Evolutionary conservation across 2,797 vertebrate species (phyloP).

Genomic region (Brotula barbata): DNA sequence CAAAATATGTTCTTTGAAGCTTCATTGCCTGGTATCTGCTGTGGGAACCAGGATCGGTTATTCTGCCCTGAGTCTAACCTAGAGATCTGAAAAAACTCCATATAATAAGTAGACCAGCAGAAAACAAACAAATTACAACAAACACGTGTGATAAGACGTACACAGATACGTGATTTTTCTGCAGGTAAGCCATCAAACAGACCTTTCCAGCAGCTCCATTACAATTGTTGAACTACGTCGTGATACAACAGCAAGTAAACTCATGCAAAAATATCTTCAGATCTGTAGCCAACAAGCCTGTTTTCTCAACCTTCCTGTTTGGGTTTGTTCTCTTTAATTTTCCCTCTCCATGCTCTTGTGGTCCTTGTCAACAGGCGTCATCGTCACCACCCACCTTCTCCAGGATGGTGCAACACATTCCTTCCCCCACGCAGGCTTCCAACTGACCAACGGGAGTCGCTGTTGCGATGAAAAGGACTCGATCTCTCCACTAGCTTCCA

Average conservation of each 20-base stretch:
- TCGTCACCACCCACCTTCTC: no score
- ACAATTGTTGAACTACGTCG: not conserved
- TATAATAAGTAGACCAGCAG: slow-evolving; percentile 21
- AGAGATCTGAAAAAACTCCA: slow-evolving; percentile 31
- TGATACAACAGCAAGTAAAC: no score
- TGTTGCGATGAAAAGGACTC: no score
- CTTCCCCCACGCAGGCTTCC: no score
- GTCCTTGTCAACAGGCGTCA: no score
- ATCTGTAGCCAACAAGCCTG: not conserved
- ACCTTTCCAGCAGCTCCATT: not conserved
- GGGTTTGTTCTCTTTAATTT: no score
- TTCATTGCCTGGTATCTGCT: slow-evolving; percentile 38
- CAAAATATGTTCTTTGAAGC: slow-evolving; percentile 47
- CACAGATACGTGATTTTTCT: not conserved
- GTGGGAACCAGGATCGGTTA: slow-evolving; percentile 24
- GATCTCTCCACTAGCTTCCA: no score
- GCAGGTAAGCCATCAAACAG: not conserved
- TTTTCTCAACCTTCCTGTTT: not conserved
- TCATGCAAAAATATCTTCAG: not conserved
- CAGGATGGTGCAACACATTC: no score
- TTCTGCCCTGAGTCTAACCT: slow-evolving; percentile 23
- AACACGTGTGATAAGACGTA: not conserved
- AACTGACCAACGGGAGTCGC: no score
- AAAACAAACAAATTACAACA: slow-evolving; percentile 2
- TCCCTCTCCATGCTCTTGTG: no score